Conservation (phyloP, 92 coral and sea anemone species). For the Zoanthus solanderi region DNA sequence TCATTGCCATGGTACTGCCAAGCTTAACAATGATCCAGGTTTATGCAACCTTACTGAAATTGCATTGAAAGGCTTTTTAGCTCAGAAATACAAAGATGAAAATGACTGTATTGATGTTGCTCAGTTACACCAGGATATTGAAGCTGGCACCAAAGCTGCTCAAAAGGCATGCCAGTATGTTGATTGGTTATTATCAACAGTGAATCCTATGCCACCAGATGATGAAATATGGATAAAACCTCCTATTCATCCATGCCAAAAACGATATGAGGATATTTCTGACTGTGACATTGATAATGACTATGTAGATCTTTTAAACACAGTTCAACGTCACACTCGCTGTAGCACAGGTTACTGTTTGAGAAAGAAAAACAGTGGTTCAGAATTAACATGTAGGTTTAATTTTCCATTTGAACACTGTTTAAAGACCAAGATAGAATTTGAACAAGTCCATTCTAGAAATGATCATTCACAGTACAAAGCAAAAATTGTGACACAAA, state of each 20-base stretch:
- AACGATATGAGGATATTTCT: slow-evolving; percentile 43
- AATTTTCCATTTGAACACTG: slow-evolving; percentile 71
- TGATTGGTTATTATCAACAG: no score
- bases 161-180: slow-evolving; percentile 40
- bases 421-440: slow-evolving; percentile 59
- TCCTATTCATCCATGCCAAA: slow-evolving; percentile 48
- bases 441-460: slow-evolving; percentile 66
- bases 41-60: no score
- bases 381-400: slow-evolving; percentile 64
- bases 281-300: slow-evolving; percentile 41
- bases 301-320: slow-evolving; percentile 57
- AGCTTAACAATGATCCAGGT: no score
- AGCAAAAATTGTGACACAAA: slow-evolving; percentile 69
- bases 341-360: slow-evolving; percentile 68
- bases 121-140: slow-evolving; percentile 65
- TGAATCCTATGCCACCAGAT: slow-evolving; percentile 36
- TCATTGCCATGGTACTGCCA: not conserved
- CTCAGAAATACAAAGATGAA: slow-evolving; percentile 40
- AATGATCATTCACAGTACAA: slow-evolving; percentile 55
- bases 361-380: slow-evolving; percentile 28
- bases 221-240: slow-evolving; percentile 63
- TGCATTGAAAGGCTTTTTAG: slow-evolving; percentile 56
- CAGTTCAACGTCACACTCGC: slow-evolving; percentile 70
- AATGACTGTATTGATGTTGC: slow-evolving; percentile 46
- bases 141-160: slow-evolving; percentile 63